phyloP scores from a whole-genome alignment of 2,113 vertebrate species.

The Thinocorus orbignyianus region DNA sequence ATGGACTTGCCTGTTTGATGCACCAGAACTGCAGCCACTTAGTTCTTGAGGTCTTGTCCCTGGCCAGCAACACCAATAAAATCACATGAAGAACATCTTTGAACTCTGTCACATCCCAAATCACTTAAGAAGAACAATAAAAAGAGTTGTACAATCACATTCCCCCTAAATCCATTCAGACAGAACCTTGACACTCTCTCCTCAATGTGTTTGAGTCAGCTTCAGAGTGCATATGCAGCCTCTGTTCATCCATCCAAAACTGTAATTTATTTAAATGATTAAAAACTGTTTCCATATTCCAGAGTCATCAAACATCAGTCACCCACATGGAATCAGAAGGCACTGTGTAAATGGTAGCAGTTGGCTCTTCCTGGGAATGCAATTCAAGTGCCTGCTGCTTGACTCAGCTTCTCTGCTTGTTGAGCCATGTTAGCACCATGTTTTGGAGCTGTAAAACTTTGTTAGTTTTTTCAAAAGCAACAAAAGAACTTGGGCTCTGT shows the following conservation, averaged over 20 bases:
- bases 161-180: background rate
- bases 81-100: background rate
- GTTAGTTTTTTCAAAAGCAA: background rate
- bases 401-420: background rate
- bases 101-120: background rate
- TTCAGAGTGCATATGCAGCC: background rate
- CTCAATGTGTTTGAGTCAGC: background rate
- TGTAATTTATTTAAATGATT: slow-evolving; percentile 36
- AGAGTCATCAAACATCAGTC: slow-evolving; percentile 12
- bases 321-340: background rate
- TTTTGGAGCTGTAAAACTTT: background rate
- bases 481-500: accelerated
- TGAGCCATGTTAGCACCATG: background rate
- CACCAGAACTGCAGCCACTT: background rate
- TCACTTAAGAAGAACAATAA: background rate
- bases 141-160: background rate
- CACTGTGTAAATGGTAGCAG: background rate
- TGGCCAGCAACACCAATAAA: background rate
- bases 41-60: background rate
- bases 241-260: background rate
- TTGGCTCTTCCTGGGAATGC: background rate
- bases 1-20: background rate
- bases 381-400: background rate
- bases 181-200: background rate
- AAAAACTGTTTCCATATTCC: slow-evolving; percentile 27